phyloP scores from a whole-genome alignment of 2,113 vertebrate species.

The Leptobrachium leishanense region DNA sequence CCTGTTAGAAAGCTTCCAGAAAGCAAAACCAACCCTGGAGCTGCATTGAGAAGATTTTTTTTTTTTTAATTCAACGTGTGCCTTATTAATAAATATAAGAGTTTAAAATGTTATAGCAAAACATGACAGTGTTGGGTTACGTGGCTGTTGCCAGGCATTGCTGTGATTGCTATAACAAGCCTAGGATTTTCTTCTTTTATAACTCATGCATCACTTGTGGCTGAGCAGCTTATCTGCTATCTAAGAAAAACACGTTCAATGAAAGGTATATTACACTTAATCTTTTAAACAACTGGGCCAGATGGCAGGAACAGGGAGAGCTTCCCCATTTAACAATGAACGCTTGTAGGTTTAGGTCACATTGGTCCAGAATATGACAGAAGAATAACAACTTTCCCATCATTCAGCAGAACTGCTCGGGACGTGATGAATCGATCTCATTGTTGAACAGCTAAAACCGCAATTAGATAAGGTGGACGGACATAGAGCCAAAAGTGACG shows the following conservation, averaged over 20 bases:
- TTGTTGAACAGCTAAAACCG: slow-evolving; percentile 9
- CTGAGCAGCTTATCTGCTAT: slow-evolving; percentile 24
- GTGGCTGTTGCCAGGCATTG: not conserved
- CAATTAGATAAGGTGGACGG: too few species aligned
- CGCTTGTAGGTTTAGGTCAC: not conserved
- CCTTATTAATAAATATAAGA: not conserved
- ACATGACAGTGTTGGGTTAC: too few species aligned
- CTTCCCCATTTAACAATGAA: not conserved
- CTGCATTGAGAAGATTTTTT: not conserved
- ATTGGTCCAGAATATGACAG: not conserved
- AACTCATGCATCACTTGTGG: not conserved
- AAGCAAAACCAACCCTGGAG: too few species aligned
- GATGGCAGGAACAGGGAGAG: not conserved
- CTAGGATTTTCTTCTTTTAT: slow-evolving; percentile 10
- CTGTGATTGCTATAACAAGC: not conserved
- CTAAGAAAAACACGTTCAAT: slow-evolving; percentile 36
- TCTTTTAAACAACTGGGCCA: not conserved
- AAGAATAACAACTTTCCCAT: slow-evolving; percentile 13
- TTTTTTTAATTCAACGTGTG: not conserved
- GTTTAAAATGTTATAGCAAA: too few species aligned
- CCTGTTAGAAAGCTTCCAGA: too few species aligned
- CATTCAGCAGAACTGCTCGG: not conserved
- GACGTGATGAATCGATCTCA: not conserved
- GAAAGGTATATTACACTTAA: slow-evolving; percentile 16
- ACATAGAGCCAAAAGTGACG: not conserved